Percentiles rank a stretch among this genome's conserved stretches.
phyloP scores from a whole-genome alignment of 1,140 invertebrate species.

The Drosophila lacteicornis region DNA sequence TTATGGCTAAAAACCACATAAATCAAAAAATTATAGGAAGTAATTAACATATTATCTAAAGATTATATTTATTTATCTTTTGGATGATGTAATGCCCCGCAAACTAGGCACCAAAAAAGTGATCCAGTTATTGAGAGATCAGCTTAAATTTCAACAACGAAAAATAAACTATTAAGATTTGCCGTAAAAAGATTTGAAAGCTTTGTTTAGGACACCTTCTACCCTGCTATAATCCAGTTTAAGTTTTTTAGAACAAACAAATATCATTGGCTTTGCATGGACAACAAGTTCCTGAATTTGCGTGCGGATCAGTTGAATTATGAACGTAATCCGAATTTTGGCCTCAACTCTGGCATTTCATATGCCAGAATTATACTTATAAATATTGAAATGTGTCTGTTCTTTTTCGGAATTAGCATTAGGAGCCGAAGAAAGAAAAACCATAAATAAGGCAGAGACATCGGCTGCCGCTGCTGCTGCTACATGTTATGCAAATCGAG shows the following conservation, averaged over 20 bases:
- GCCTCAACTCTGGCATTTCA: slow-evolving; percentile 75
- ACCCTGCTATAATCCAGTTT: slow-evolving; percentile 18
- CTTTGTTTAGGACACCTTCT: slow-evolving; percentile 23
- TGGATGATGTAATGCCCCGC: slow-evolving; percentile 29
- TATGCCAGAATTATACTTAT: slow-evolving; percentile 63
- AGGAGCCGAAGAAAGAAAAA: slow-evolving; percentile 54
- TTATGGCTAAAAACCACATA: neutral
- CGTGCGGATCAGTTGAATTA: slow-evolving; percentile 27
- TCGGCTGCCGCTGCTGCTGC: slow-evolving; percentile 3
- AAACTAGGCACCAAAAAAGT: slow-evolving; percentile 33
- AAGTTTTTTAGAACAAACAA: slow-evolving; percentile 26
- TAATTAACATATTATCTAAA: slow-evolving; percentile 1
- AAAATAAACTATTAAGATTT: neutral
- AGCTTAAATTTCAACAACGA: neutral
- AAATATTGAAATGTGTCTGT: slow-evolving; percentile 68
- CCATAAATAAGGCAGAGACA: slow-evolving; percentile 67
- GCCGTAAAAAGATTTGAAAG: slow-evolving; percentile 10
- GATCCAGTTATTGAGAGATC: neutral
- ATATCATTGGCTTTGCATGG: slow-evolving; percentile 13
- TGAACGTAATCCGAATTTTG: slow-evolving; percentile 33
- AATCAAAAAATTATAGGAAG: slow-evolving; percentile 10
- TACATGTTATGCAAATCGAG: slow-evolving; percentile 74
- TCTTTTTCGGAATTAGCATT: slow-evolving; percentile 53
- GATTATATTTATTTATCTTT: neutral
- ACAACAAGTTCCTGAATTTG: slow-evolving; percentile 45